Evolutionary conservation across 1,140 invertebrate species (phyloP).

Genomic region (Trachymyrmex cornetzi): DNA sequence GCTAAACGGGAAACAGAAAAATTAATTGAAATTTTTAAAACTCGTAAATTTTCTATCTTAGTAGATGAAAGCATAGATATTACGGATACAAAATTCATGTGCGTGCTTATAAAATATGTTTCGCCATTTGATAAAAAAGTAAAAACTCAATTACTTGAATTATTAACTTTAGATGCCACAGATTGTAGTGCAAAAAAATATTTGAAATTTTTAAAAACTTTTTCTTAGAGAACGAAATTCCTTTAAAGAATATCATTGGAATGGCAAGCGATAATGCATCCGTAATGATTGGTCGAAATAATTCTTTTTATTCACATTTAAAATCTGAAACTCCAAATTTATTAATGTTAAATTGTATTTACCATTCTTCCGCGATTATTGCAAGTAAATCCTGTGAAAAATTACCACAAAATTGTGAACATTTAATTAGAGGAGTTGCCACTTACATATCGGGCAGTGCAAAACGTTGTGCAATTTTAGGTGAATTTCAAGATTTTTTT

Average conservation of each 20-base stretch:
- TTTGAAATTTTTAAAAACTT: too few species aligned
- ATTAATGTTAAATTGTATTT: slow-evolving; percentile 17
- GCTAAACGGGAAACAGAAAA: too few species aligned
- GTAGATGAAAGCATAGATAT: not conserved
- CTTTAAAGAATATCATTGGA: too few species aligned
- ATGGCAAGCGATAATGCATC: too few species aligned
- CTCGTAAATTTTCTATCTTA: not conserved
- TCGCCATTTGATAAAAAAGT: not conserved
- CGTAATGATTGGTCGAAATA: not conserved
- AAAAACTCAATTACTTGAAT: not conserved
- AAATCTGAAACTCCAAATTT: not conserved
- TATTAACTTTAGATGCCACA: too few species aligned
- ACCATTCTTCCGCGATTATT: not conserved
- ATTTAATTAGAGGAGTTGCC: not conserved
- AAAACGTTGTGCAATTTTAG: too few species aligned
- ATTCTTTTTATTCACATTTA: not conserved
- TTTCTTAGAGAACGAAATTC: too few species aligned
- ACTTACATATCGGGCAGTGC: not conserved
- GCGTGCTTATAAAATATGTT: not conserved
- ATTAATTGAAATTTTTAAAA: not conserved
- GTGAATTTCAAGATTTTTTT: too few species aligned
- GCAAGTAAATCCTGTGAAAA: not conserved
- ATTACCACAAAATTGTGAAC: not conserved
- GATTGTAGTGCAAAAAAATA: too few species aligned
- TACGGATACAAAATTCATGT: too few species aligned